A percentile compares a stretch with the other conserved stretches of the same genome.
Conservation (phyloP, 1,140 invertebrate genomes). For the Heterodera carotae region DNA sequence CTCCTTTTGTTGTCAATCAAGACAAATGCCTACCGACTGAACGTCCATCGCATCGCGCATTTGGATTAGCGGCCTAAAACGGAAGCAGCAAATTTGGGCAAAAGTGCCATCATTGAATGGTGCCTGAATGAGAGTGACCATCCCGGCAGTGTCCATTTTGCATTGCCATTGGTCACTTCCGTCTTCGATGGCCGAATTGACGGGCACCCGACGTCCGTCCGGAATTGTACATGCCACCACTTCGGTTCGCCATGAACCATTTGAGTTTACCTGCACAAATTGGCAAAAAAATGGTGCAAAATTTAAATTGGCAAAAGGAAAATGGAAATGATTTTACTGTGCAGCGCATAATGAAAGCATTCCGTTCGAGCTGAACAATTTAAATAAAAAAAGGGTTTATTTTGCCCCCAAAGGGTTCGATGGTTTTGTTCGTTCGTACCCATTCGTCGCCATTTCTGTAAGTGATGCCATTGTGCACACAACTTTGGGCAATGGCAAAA, state of each 20-base stretch:
- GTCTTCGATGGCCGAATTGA: constrained; percentile 38
- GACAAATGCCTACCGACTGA: constrained; percentile 31
- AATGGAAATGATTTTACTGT: too few species aligned
- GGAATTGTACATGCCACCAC: constrained; percentile 52
- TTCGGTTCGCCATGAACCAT: constrained; percentile 55
- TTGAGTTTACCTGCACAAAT: constrained; percentile 23
- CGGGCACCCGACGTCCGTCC: constrained; percentile 35
- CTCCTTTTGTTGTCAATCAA: too few species aligned
- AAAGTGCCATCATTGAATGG: neutral
- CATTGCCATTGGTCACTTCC: constrained; percentile 42
- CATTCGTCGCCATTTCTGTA: constrained; percentile 56
- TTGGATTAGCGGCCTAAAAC: constrained; percentile 43
- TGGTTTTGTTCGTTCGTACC: too few species aligned
- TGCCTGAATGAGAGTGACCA: constrained; percentile 44
- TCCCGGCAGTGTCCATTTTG: constrained; percentile 46
- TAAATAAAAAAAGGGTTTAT: neutral
- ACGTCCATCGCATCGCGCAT: constrained; percentile 55
- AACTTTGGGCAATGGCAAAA: constrained; percentile 4
- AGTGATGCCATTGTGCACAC: constrained; percentile 44
- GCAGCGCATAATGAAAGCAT: constrained; percentile 52
- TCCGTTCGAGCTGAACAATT: constrained; percentile 43
- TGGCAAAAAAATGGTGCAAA: too few species aligned
- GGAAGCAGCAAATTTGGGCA: neutral
- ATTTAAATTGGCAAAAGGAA: too few species aligned
- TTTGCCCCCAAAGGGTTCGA: neutral